A percentile compares a stretch with the other conserved stretches of the same genome.
These are phyloP conservation scores for Cremastinae sp. DNA, from an alignment of 2,888 invertebrate species.

Conservation along the genomic window DNA sequence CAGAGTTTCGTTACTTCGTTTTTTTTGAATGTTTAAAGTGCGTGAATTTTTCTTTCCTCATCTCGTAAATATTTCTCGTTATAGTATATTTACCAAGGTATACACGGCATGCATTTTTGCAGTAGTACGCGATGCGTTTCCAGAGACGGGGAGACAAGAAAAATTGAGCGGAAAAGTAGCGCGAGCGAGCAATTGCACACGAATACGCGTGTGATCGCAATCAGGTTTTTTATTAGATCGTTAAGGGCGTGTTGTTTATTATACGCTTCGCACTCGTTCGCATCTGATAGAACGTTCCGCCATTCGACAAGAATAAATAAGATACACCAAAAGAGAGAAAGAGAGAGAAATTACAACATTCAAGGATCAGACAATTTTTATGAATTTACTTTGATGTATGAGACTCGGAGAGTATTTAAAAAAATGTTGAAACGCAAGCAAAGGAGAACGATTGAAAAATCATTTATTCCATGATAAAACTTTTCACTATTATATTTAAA, in stretches of 20 bases:
- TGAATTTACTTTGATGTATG: no score
- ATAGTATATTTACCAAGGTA: not conserved
- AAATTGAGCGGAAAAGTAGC: slow-evolving; percentile 43
- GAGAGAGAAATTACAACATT: slow-evolving; percentile 1
- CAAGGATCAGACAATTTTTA: no score
- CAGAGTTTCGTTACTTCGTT: no score
- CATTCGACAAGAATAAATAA: slow-evolving; percentile 44
- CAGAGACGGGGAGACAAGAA: slow-evolving; percentile 20
- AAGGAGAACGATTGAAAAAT: no score
- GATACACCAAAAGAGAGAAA: slow-evolving; percentile 8
- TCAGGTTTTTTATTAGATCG: slow-evolving; percentile 60
- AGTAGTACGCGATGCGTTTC: not conserved
- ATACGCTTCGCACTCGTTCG: slow-evolving; percentile 58
- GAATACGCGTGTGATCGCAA: slow-evolving; percentile 51
- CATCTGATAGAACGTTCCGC: slow-evolving; percentile 53
- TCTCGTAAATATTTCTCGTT: slow-evolving; percentile 14
- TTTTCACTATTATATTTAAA: slow-evolving; percentile 9
- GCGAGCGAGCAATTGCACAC: slow-evolving; percentile 58
- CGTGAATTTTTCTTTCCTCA: not conserved
- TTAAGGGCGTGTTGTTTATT: slow-evolving; percentile 62
- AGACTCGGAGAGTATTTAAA: no score
- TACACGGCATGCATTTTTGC: not conserved
- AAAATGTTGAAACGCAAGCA: no score
- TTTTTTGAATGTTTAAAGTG: not conserved
- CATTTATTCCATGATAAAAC: no score